These are phyloP conservation scores for Hydrozoanthus tunicans DNA, from an alignment of 64 coral and sea anemone genomes.

Conservation along the genomic window DNA sequence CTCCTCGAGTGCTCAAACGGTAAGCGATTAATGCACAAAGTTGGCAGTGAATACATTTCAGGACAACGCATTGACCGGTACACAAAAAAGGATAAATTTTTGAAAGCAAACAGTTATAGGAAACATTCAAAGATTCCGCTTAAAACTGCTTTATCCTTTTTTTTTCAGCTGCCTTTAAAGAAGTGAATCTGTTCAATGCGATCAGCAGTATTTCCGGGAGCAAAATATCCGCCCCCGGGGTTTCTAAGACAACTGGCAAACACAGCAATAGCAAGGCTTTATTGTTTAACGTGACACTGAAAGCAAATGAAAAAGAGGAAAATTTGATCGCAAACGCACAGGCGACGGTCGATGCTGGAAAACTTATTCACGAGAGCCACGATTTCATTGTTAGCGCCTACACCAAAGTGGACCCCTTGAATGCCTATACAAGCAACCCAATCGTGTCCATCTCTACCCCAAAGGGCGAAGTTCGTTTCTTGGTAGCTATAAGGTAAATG, in stretches of 20 bases:
- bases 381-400: constrained; percentile 75
- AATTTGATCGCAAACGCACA: constrained; percentile 56
- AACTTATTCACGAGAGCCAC: constrained; percentile 54
- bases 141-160: background rate
- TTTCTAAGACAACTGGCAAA: constrained; percentile 24
- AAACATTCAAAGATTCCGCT: background rate
- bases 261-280: constrained; percentile 45
- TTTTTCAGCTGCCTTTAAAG: constrained; percentile 36
- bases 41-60: background rate
- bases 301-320: too few species aligned
- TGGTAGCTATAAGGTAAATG: constrained; percentile 64
- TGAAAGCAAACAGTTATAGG: background rate
- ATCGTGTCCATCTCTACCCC: constrained; percentile 60
- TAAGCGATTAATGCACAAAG: background rate
- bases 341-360: constrained; percentile 33
- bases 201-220: background rate
- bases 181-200: constrained; percentile 41
- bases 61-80: background rate
- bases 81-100: background rate
- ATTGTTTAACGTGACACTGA: background rate
- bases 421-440: constrained; percentile 2
- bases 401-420: constrained; percentile 14
- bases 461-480: constrained; percentile 13
- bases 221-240: background rate
- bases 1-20: background rate